A percentile compares a stretch with the other conserved stretches of the same genome.
Evolutionary conservation across 2,797 vertebrate genomes (phyloP).

Genomic region (Pitangus sulphuratus): DNA sequence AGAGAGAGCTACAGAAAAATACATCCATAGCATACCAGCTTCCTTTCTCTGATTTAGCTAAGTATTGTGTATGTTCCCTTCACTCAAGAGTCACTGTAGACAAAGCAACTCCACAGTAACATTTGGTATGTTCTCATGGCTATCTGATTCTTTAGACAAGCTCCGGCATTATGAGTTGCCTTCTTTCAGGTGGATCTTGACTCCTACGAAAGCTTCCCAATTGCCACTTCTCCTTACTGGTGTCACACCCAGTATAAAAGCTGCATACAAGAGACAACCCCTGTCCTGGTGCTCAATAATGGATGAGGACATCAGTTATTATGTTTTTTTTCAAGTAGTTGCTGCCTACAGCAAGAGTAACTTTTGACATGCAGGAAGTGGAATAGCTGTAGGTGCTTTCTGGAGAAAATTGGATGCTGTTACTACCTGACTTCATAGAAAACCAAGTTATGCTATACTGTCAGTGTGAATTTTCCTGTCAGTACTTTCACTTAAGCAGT

Average conservation of each 20-base stretch:
- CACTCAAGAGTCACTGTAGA: neutral
- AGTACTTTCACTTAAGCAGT: neutral
- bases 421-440: neutral
- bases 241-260: neutral
- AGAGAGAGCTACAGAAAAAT: neutral
- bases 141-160: neutral
- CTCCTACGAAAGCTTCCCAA: neutral
- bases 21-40: neutral
- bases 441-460: neutral
- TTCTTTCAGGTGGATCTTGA: neutral
- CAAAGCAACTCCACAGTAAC: neutral
- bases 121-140: neutral
- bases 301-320: neutral
- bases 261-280: neutral
- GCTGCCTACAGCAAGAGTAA: neutral
- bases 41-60: neutral
- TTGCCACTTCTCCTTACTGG: neutral
- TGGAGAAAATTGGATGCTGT: neutral
- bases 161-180: rapidly evolving
- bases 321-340: neutral
- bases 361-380: neutral
- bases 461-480: neutral
- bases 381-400: neutral
- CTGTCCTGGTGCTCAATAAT: neutral
- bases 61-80: neutral